Percentiles rank a stretch among this genome's conserved stretches.
phyloP scores from a whole-genome alignment of 2,888 invertebrate genomes.

The Aproaerema taeniolella region DNA sequence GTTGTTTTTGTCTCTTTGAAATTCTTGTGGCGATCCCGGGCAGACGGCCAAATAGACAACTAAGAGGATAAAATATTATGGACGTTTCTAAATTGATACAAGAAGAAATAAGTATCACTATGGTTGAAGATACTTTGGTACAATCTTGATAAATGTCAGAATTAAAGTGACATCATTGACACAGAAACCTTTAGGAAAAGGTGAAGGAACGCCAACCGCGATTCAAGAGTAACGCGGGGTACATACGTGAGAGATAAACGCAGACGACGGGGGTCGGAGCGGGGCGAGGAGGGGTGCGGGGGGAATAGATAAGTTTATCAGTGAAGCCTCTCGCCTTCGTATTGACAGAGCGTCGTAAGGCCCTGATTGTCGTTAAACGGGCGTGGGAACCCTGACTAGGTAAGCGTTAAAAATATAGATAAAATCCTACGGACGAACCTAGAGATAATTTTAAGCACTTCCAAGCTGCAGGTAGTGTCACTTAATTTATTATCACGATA shows the following conservation, averaged over 20 bases:
- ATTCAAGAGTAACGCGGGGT: conserved; percentile 38
- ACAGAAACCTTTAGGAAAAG: no score
- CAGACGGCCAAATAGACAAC: conserved; percentile 63
- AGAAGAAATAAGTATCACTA: conserved; percentile 28
- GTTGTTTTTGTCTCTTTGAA: conserved; percentile 55
- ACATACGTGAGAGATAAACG: conserved; percentile 69
- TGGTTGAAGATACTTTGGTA: no score
- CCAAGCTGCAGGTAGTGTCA: conserved; percentile 6
- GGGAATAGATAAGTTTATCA: conserved; percentile 72
- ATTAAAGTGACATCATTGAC: no score
- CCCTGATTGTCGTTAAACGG: conserved; percentile 71
- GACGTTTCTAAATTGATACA: conserved; percentile 48
- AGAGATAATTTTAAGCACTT: conserved; percentile 17
- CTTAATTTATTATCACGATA: background rate
- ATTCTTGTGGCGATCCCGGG: conserved; percentile 54
- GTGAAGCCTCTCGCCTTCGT: conserved; percentile 71
- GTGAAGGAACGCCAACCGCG: conserved; percentile 9
- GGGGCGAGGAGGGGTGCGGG: no score
- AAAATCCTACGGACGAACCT: conserved; percentile 32
- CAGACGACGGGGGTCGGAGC: conserved; percentile 37
- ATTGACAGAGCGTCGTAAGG: conserved; percentile 73
- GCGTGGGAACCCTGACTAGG: conserved; percentile 57
- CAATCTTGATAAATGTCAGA: no score
- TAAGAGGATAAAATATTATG: conserved; percentile 54
- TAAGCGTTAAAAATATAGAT: conserved; percentile 50